Evolutionary conservation across 2,797 vertebrate genomes (phyloP), one percentile per base, ranked within the genome.

Genomic region (Neomorphus geoffroyi): DNA sequence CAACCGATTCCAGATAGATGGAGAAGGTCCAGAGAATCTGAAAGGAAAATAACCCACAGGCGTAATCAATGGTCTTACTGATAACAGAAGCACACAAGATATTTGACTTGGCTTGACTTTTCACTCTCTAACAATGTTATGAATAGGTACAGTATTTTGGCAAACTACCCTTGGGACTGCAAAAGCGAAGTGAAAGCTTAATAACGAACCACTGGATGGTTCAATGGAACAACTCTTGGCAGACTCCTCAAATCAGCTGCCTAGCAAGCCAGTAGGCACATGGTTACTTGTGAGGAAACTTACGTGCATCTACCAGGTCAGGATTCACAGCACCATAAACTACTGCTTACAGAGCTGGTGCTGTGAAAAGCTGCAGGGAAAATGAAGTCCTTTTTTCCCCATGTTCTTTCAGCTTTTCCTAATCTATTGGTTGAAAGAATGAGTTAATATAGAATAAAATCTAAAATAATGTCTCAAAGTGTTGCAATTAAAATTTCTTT

Each of bases 21-120:
- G 99, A 99, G 97, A 99, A 99, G 18, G 99, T 99, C 99, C 99
- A 99, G 78, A 99, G 96, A 95, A 99, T 99, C 99, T 99, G 94
- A 18, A 96, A 93, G 72, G 37, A 18, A 61, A 69, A 58, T 22
- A 30, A 15, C 19, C 2, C 61, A 41, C 7, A 82, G 7, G 9
- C 50, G 11, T 5, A 27, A 48, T 46, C 35, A 78, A 2, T 27
- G 28, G 32, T 24, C 27, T 50, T 30, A 71, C 18, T 62, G 35
- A 2, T 41, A 72, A 73, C 9, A 77, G 54, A 21, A 78, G 41
- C 48, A 37, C 19, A 80, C 41, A 50, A 71, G 35, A 45, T 7
- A 70, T 48, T 65, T 87, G 32, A 53, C 37, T 77, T 83, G 67
- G 79, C 72, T 64, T 18, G 33, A 45, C 45, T 79, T 84, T 33